Evolutionary conservation across 2,113 vertebrate species (phyloP), one percentile per base, ranked within the genome.

Genomic region (Larimichthys crocea): DNA sequence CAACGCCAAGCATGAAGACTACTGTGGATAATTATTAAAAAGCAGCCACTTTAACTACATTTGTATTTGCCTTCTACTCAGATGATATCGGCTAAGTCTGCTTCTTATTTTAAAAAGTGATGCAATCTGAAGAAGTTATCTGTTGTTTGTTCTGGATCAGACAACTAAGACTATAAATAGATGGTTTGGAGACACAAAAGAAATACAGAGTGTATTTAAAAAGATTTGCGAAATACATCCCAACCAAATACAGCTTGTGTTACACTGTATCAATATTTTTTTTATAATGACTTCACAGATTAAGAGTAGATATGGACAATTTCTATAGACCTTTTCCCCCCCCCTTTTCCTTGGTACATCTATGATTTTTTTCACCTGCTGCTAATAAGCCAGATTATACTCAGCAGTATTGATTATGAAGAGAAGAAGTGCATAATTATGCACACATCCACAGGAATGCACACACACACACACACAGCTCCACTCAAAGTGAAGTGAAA

Each of bases 91-190:
- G 53, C 11, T 44, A 19, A 86, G 79, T 49, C 40, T 90, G 78
- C 49, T 84, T 81, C 69, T 74, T 74, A 62, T 88, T 87, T 87
- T 65, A 53, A 68, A 55, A 22, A 74, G 44, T 16, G 20, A 24
- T 40, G n/a, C 15, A 57, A 63, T 70, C 19, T 66, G 29, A 60
- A 24, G 48, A 67, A 67, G 50, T 44, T n/a, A 20, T 26, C 9
- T 22, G 49, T 24, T 1, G 4, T 63, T 74, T 75, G 31, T 64
- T 74, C 52, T 66, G 64, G 68, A 74, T 81, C 42, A 55, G 6
- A 75, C 24, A 74, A 3, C 24, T 17, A 10, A 49, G 31, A 26
- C 40, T 52, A 53, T 49, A 60, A 42, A 75, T 14, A 3, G 73
- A 11, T 72, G n/a, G 60, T 59, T 77, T 80, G 2, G 35, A 74